Conservation (phyloP, 2,888 invertebrate species). For the Phasia obesa region DNA sequence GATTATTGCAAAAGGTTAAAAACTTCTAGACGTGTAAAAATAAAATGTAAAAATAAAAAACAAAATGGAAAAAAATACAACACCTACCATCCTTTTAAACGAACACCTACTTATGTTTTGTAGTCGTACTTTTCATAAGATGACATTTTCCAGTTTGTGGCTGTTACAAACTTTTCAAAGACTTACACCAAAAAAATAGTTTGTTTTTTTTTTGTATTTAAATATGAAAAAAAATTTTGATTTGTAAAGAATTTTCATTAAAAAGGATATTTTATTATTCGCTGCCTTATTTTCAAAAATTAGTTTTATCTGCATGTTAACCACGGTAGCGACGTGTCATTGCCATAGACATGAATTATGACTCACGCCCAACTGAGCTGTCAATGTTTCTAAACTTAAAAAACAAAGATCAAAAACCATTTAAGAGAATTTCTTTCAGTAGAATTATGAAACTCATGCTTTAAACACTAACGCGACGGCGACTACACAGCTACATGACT, state of each 20-base stretch:
- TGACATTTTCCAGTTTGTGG: constrained; percentile 59
- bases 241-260: no score
- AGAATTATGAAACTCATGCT: not conserved
- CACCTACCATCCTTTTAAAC: constrained; percentile 52
- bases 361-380: no score
- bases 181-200: not conserved
- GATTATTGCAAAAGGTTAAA: constrained; percentile 62
- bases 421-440: constrained; percentile 20
- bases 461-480: no score
- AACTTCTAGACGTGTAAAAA: constrained; percentile 32
- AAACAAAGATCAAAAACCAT: not conserved
- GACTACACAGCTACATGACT: no score
- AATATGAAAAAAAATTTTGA: not conserved
- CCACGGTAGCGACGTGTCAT: no score
- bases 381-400: no score
- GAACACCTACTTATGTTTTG: constrained; percentile 58
- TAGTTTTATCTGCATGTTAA: no score
- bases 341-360: no score
- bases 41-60: not conserved
- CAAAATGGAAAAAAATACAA: constrained; percentile 20
- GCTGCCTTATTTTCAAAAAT: no score
- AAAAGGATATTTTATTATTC: no score
- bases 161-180: not conserved
- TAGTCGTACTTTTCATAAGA: constrained; percentile 39
- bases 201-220: not conserved